Conservation (phyloP, 2,113 vertebrate species). For the Halichoeres trimaculatus region DNA sequence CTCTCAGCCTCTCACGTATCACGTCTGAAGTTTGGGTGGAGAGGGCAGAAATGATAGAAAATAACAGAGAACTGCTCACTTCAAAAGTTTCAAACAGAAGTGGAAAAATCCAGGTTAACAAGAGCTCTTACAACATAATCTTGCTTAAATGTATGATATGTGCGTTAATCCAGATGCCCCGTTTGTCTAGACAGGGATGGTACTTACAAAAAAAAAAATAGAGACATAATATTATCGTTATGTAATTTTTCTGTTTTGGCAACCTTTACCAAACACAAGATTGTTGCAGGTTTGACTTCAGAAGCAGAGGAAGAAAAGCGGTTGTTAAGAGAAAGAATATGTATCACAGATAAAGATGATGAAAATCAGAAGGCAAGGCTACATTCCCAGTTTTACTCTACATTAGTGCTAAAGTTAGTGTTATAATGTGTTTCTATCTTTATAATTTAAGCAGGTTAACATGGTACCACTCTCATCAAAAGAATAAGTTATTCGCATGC, state of each 20-base stretch:
- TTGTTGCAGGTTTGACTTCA: slow-evolving; percentile 5
- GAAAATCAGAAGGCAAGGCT: too few species aligned
- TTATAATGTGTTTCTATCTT: too few species aligned
- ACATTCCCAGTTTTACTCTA: too few species aligned
- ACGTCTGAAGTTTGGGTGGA: not conserved
- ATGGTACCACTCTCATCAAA: too few species aligned
- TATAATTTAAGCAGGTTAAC: too few species aligned
- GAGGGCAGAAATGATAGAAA: not conserved
- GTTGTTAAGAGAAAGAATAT: too few species aligned
- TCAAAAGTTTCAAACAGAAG: not conserved
- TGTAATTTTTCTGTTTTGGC: not conserved
- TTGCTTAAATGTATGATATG: not conserved
- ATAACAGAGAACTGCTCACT: not conserved
- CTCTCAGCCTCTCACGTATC: not conserved
- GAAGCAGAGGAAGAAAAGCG: too few species aligned
- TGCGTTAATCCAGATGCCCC: not conserved
- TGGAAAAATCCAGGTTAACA: not conserved
- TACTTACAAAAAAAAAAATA: too few species aligned
- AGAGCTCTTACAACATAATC: not conserved
- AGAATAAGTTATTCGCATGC: too few species aligned
- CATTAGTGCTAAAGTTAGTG: too few species aligned
- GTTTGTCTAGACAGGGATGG: slow-evolving; percentile 10
- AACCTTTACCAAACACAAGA: not conserved
- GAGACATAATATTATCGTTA: not conserved
- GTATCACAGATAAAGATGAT: too few species aligned